Evolutionary conservation across 2,888 invertebrate genomes (phyloP).

Genomic region (Ormia ochracea): DNA sequence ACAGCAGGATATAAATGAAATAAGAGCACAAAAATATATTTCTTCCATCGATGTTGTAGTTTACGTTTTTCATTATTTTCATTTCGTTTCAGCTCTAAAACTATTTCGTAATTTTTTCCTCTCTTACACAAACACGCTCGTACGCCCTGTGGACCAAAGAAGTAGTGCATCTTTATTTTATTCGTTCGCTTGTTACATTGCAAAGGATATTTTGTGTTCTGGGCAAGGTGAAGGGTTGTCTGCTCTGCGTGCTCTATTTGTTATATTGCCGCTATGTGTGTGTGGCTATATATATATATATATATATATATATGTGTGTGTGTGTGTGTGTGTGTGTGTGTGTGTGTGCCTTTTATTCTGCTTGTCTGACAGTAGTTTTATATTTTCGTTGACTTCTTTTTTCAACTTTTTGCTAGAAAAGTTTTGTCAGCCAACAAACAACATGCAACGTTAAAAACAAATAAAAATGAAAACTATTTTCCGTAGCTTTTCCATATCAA

Average conservation of each 20-base stretch:
- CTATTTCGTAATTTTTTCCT: background rate
- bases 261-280: background rate
- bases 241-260: conserved; percentile 29
- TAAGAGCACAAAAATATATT: conserved; percentile 34
- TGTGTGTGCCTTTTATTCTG: background rate
- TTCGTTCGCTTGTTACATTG: background rate
- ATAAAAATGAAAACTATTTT: conserved; percentile 44
- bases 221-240: background rate
- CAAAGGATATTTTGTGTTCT: background rate
- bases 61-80: conserved; percentile 9
- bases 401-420: conserved; percentile 20
- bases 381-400: conserved; percentile 4
- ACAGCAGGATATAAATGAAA: conserved; percentile 26
- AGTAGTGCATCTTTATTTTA: background rate
- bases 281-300: too few relatives aligned
- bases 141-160: background rate
- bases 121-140: background rate
- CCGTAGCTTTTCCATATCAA: background rate
- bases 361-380: conserved; percentile 13
- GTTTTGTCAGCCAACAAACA: conserved; percentile 57
- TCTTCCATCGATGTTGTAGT: conserved; percentile 44
- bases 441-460: conserved; percentile 53
- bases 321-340: too few relatives aligned
- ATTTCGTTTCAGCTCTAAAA: background rate
- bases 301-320: too few relatives aligned